Evolutionary conservation across 2,888 invertebrate species (phyloP), one percentile per base, ranked within the genome.

Genomic region (Nycteola revayana): DNA sequence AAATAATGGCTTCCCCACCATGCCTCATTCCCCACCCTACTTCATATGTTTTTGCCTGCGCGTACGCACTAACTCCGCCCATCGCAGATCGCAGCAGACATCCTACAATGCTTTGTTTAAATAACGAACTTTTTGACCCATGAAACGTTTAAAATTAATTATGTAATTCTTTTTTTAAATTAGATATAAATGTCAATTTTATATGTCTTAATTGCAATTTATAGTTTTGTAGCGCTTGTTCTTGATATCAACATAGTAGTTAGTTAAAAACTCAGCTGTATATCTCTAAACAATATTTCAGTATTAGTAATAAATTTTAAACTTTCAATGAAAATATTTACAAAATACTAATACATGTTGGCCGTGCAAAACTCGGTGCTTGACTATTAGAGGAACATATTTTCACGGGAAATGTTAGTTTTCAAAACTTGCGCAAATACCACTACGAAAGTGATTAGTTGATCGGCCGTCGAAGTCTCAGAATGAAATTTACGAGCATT

Each of bases 401-500:
- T 55, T 49, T 35, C 25, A 44, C 28, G 25, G 27, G 25, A 60
- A 49, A 52, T 52, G 77, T 71, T 72, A 73, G 73, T 72, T 75
- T 61, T n/a, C 60, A 58, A 60, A 76, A 75, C 69, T 81, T 71
- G 54, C 60, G 59, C 70, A 68, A 79, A 77, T 75, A 73, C 58
- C 61, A 63, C 55, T 64, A 61, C 64, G 66, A 71, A 70, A 78
- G 69, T 77, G 79, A 84, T 84, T 82, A 78, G 76, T 76, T 67
- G 75, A 77, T 78, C 74, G 75, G 66, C 67, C 72, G 73, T 49
- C 56, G 55, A 62, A 75, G 75, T 65, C 69, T 73, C 70, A 64
- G 60, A 77, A 81, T 73, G 60, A 82, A 85, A 86, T 85, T 86
- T 85, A 84, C 75, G 82, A 75, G 77, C 78, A 78, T 86, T 84